These are phyloP conservation scores for Synodontis membranacea DNA, from an alignment of 2,113 vertebrate species.

Conservation along the genomic window DNA sequence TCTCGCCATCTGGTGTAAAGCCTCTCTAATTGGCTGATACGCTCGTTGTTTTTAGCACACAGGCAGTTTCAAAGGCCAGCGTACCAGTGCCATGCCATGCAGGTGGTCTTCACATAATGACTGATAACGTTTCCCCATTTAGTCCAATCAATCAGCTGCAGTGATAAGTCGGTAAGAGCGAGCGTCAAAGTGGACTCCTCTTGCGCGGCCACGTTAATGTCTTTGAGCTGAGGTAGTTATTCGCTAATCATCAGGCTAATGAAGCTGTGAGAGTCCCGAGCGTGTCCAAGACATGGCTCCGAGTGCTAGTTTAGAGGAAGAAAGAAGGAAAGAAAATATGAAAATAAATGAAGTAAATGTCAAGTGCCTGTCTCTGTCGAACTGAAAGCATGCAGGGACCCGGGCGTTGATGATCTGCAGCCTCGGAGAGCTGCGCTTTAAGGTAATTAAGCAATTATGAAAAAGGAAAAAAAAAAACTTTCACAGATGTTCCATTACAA, in stretches of 20 bases:
- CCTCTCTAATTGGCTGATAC: background rate
- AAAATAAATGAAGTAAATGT: conserved; percentile 32
- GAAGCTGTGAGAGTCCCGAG: conserved; percentile 20
- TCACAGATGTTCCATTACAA: conserved; percentile 25
- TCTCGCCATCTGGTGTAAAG: conserved; percentile 15
- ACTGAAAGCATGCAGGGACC: conserved; percentile 10
- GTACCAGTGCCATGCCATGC: background rate
- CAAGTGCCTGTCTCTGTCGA: conserved; percentile 16
- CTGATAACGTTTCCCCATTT: background rate
- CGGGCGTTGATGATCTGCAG: background rate
- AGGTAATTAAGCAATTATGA: conserved; percentile 32
- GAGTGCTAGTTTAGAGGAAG: conserved; percentile 19
- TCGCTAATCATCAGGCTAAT: conserved; percentile 43
- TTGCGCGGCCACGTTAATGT: conserved; percentile 12
- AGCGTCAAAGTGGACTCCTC: conserved; percentile 16
- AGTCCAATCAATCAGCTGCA: conserved; percentile 1
- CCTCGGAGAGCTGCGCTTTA: background rate
- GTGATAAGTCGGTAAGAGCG: background rate
- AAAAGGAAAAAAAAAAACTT: conserved; percentile 15
- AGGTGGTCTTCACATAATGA: background rate
- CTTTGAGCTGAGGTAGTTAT: conserved; percentile 38
- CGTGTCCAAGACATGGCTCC: conserved; percentile 15
- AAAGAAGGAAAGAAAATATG: conserved; percentile 23
- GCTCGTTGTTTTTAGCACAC: background rate
- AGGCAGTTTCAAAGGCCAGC: background rate